Evolutionary conservation across 2,113 vertebrate genomes (phyloP).

Genomic region (Coracopsis vasa): DNA sequence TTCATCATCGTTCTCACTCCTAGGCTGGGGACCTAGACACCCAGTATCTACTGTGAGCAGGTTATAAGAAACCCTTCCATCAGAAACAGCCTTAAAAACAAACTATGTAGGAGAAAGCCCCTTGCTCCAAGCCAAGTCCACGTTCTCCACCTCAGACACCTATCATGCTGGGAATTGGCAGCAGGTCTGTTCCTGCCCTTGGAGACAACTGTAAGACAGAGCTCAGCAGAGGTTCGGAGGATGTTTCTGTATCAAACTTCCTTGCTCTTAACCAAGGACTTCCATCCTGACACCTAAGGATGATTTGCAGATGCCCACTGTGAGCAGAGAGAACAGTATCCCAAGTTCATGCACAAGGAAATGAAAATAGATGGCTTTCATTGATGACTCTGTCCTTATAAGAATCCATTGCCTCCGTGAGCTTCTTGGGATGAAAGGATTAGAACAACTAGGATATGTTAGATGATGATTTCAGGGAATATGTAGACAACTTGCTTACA

Average conservation of each 20-base stretch:
- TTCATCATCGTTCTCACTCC: neutral
- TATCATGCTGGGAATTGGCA: neutral
- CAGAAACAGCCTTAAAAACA: neutral
- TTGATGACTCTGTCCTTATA: neutral
- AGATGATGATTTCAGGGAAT: neutral
- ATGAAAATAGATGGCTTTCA: neutral
- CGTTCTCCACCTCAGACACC: neutral
- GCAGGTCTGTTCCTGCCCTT: neutral
- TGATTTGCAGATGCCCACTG: neutral
- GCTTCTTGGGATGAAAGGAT: neutral
- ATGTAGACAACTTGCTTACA: neutral
- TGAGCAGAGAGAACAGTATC: neutral
- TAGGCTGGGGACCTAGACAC: neutral
- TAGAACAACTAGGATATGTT: neutral
- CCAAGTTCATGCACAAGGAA: neutral
- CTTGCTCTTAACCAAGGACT: neutral
- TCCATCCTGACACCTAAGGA: neutral
- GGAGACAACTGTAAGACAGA: neutral
- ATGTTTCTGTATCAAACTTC: neutral
- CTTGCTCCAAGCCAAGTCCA: neutral
- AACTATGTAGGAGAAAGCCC: neutral
- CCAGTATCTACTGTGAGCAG: neutral
- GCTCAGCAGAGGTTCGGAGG: neutral
- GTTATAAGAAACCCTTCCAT: neutral
- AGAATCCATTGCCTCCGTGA: neutral